Base-by-base conservation (phyloP, 2,888 invertebrate species). In the Sturmia bella region DNA sequence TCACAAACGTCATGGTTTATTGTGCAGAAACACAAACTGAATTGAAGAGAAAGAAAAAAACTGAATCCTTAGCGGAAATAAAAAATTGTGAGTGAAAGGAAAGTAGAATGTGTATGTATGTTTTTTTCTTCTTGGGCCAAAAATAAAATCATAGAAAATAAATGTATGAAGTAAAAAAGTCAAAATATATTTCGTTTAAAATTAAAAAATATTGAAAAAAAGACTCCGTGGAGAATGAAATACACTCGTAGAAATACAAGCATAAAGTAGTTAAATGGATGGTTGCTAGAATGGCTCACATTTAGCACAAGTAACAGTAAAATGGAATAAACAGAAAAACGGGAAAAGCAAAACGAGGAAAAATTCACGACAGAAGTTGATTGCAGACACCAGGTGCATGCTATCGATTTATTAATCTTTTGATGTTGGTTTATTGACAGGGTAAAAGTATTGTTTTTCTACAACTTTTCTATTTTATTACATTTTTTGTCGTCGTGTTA, bases 351-450 rank as follows among this genome's bases (percentile, higher is more conserved):
- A 57, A 64, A n/a, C 12, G 17, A 13, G 12, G 5, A n/a, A 41
- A 66, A 68, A 66, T 69, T 69, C 64, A 82, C 70, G 78, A 70
- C 74, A 78, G 70, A 45, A 82, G 69, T 82, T 82, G 78, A 82
- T 78, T 82, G 82, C 82, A 81, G 73, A 78, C 78, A 82, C 82
- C 82, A 82, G 82, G 82, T 82, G 82, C 82, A 74, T 54, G 78
- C 68, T 82, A 82, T 82, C 82, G 82, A 82, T 82, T 82, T 82
- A 82, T 82, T 82, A 82, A 82, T 82, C 82, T 82, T 82, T 82
- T 82, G 82, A 82, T 82, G 74, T 82, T 54, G 57, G 74, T 82
- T 78, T 82, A 78, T 78, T 82, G 82, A 82, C 82, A 82, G 82
- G 48, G 74, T 52, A 75, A 75, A 82, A 78, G 66, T 66, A 78